Percentiles rank a stretch among this genome's conserved stretches.
These are phyloP conservation scores for Morelia viridis DNA, from an alignment of 2,797 vertebrate species.

Conservation along the genomic window DNA sequence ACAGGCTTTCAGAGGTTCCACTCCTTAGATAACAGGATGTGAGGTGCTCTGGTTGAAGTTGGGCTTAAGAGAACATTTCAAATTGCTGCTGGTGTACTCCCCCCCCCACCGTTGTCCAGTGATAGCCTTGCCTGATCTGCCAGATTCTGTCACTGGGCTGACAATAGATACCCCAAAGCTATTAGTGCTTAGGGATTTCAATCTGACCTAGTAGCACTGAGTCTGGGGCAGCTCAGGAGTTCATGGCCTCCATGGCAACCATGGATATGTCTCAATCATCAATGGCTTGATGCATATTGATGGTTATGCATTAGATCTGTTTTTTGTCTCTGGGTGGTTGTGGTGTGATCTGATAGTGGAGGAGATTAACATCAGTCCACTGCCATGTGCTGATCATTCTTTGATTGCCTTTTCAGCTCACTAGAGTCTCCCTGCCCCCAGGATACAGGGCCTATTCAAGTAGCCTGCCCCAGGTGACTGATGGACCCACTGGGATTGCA, in stretches of 20 bases:
- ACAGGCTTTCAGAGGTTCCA: not conserved
- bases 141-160: not conserved
- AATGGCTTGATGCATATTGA: not conserved
- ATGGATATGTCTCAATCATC: not conserved
- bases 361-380: not conserved
- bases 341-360: not conserved
- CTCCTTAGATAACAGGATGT: not conserved
- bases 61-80: not conserved
- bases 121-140: not conserved
- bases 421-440: not conserved
- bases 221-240: not conserved
- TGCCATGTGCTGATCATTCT: not conserved
- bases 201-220: not conserved
- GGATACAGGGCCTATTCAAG: not conserved
- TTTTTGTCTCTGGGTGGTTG: not conserved
- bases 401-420: not conserved
- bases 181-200: not conserved
- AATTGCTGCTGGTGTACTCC: not conserved
- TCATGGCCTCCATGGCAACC: not conserved
- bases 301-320: not conserved
- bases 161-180: not conserved
- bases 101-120: not conserved
- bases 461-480: too few relatives aligned
- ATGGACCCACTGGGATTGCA: too few relatives aligned
- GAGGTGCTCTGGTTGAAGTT: not conserved